Base-by-base conservation (phyloP, 2,113 vertebrate species). In the Xiphias gladius region DNA sequence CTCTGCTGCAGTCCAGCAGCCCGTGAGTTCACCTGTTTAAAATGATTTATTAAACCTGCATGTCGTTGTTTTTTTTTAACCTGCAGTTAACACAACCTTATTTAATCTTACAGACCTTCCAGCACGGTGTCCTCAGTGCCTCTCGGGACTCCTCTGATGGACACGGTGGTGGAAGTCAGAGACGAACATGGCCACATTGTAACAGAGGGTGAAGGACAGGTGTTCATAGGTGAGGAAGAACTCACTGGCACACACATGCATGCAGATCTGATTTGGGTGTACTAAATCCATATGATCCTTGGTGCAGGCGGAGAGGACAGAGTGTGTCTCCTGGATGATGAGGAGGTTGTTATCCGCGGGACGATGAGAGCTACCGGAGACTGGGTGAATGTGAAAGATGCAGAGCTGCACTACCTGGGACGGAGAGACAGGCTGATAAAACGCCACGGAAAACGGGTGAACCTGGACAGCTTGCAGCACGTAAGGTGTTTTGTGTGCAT, bases 351-450 rank as follows among this genome's bases (percentile, higher is more conserved):
- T 9, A 89, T 94, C 7, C 72, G 87, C 2, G 96, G 95, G 76
- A 98, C 94, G 0, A 97, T 99, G 97, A 95, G 98, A 92, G 95
- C 93, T 24, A 98, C 97, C 0, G 98, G 98, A 46, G 98, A 99
- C 92, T 96, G 97, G 93, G 98, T 96, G 69, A 94, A 76, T 41
- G 84, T 98, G 61, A 89, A 73, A 78, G 88, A 94, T 7, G 63
- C 77, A 0, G 70, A 96, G 43, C 88, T 98, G 39, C 95, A 94
- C 92, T 99, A 96, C 93, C 73, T 97, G 86, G 98, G 98, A 48
- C 94, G 98, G 5, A 97, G 95, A 83, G 98, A 99, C 92, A 94
- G 95, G 63, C 96, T 97, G 75, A 94, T 99, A 55, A 99, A 99
- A 92, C 97, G 98, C 5, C 96, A 99, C 0, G 96, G 98, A 20